Evolutionary conservation across 2,797 vertebrate genomes (phyloP).

Genomic region (Molothrus ater): DNA sequence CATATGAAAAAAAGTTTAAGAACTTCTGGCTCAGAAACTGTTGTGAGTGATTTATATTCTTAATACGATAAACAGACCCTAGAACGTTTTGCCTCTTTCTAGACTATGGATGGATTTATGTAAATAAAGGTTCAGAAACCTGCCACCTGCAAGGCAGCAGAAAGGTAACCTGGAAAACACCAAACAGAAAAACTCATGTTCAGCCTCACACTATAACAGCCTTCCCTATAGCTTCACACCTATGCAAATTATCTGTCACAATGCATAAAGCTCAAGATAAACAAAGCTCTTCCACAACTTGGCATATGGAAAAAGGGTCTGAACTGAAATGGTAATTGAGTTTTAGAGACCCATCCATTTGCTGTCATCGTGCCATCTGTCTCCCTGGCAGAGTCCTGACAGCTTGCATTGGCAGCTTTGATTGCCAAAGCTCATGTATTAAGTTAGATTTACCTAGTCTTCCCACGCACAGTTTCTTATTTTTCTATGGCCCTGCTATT

Average conservation of each 20-base stretch:
- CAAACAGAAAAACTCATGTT: background rate
- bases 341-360: conserved; percentile 64
- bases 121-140: background rate
- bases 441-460: conserved; percentile 35
- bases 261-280: conserved; percentile 53
- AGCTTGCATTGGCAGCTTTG: conserved; percentile 46
- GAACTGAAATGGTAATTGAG: conserved; percentile 62
- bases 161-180: background rate
- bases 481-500: background rate
- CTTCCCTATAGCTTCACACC: conserved; percentile 31
- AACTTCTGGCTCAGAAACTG: background rate
- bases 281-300: conserved; percentile 50
- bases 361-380: conserved; percentile 64
- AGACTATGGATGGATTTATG: background rate
- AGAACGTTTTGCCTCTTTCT: background rate
- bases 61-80: background rate
- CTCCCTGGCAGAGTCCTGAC: conserved; percentile 43
- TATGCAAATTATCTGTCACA: conserved; percentile 38
- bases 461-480: conserved; percentile 15
- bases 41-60: background rate
- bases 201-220: background rate
- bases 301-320: conserved; percentile 32
- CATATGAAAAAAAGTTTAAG: background rate
- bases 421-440: conserved; percentile 48
- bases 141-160: background rate